These are phyloP conservation scores for Ennomos erosarius DNA, from an alignment of 2,888 invertebrate species.

Conservation along the genomic window DNA sequence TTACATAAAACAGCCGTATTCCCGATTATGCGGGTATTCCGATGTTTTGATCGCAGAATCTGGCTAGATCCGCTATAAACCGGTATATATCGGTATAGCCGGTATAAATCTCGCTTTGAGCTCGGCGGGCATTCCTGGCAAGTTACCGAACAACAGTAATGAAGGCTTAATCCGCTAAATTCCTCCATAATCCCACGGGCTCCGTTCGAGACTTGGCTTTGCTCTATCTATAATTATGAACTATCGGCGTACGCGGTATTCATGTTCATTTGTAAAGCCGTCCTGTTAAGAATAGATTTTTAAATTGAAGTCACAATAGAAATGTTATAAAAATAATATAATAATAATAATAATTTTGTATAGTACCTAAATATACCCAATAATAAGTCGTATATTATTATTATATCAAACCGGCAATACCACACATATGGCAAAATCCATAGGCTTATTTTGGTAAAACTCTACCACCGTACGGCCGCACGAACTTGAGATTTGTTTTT, in stretches of 20 bases:
- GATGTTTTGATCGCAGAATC: slow-evolving; percentile 65
- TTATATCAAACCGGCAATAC: too few relatives aligned
- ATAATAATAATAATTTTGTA: too few relatives aligned
- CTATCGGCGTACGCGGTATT: slow-evolving; percentile 7
- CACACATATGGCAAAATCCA: too few relatives aligned
- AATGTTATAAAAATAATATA: too few relatives aligned
- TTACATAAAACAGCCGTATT: slow-evolving; percentile 68
- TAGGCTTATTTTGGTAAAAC: too few relatives aligned
- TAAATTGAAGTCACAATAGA: too few relatives aligned
- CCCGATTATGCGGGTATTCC: slow-evolving; percentile 57
- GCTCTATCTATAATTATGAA: slow-evolving; percentile 52
- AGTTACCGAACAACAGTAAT: slow-evolving; percentile 75
- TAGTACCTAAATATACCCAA: too few relatives aligned
- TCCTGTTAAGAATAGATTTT: not conserved
- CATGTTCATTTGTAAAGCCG: slow-evolving; percentile 10
- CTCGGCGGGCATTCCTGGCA: slow-evolving; percentile 64
- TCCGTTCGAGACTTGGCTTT: slow-evolving; percentile 54
- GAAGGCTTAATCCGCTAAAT: slow-evolving; percentile 74
- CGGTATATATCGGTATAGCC: slow-evolving; percentile 31
- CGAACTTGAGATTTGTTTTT: too few relatives aligned
- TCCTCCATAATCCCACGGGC: slow-evolving; percentile 65
- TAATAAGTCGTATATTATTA: too few relatives aligned
- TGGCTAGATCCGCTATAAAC: slow-evolving; percentile 38
- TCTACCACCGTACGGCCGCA: too few relatives aligned
- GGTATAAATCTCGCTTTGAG: slow-evolving; percentile 72